phyloP scores from a whole-genome alignment of 1,140 invertebrate genomes.

The Anadara kagoshimensis region DNA sequence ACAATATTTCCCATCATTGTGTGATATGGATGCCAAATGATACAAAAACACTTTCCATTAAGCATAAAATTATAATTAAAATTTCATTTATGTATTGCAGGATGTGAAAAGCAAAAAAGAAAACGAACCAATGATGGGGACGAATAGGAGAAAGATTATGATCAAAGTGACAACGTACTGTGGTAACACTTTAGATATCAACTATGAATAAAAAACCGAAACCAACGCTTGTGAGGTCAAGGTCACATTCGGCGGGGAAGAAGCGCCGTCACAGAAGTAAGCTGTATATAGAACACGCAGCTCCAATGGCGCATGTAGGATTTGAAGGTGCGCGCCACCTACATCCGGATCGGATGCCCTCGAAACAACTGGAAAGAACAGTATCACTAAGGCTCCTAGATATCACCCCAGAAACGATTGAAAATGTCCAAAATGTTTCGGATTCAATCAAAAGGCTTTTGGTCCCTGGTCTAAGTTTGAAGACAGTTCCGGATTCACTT shows the following conservation, averaged over 20 bases:
- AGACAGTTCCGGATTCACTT: conserved; percentile 53
- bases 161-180: too few relatives aligned
- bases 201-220: too few relatives aligned
- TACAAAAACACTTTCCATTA: too few relatives aligned
- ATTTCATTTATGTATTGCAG: too few relatives aligned
- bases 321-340: conserved; percentile 63
- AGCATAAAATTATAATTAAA: too few relatives aligned
- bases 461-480: conserved; percentile 51
- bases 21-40: too few relatives aligned
- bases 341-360: conserved; percentile 64
- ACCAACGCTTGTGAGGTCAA: too few relatives aligned
- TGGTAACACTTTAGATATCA: too few relatives aligned
- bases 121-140: too few relatives aligned
- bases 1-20: too few relatives aligned
- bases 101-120: too few relatives aligned
- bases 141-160: too few relatives aligned
- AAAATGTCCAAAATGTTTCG: conserved; percentile 57
- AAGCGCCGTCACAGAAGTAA: conserved; percentile 12
- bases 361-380: conserved; percentile 49
- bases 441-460: conserved; percentile 54
- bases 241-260: neutral
- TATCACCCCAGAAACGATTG: conserved; percentile 55
- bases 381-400: conserved; percentile 63
- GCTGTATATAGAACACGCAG: conserved; percentile 8
- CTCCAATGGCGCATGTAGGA: conserved; percentile 60